Percentiles rank a stretch among this genome's conserved stretches.
phyloP scores from a whole-genome alignment of 1,140 invertebrate genomes.

The Ceratina calcarata region DNA sequence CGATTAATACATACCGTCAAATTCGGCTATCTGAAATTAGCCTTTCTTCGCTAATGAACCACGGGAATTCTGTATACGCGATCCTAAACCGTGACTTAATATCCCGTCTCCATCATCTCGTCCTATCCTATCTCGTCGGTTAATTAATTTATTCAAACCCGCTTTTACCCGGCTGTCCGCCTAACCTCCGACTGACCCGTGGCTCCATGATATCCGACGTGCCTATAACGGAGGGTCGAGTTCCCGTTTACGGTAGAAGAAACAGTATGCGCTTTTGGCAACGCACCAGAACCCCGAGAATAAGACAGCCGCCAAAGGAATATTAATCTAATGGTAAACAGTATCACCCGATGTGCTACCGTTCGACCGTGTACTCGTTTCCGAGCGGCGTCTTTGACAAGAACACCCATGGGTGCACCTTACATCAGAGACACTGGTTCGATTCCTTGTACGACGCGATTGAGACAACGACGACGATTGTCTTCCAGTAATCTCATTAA shows the following conservation, averaged over 20 bases:
- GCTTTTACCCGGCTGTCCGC: slow-evolving; percentile 12
- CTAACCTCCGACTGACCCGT: slow-evolving; percentile 2
- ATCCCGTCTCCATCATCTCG: neutral
- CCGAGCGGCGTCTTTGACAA: neutral
- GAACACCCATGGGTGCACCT: neutral
- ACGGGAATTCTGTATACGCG: neutral
- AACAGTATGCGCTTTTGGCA: slow-evolving; percentile 72
- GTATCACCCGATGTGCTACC: slow-evolving; percentile 37
- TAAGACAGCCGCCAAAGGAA: slow-evolving; percentile 62
- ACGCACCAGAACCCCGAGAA: slow-evolving; percentile 69
- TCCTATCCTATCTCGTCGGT: neutral
- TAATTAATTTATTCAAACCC: slow-evolving; percentile 43
- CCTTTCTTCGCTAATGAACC: slow-evolving; percentile 5
- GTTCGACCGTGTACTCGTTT: slow-evolving; percentile 29
- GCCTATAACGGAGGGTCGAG: slow-evolving; percentile 55
- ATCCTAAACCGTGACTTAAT: slow-evolving; percentile 16
- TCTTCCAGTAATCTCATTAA: neutral
- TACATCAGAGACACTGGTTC: neutral
- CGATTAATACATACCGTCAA: neutral
- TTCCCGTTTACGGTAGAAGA: slow-evolving; percentile 70
- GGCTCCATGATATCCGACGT: slow-evolving; percentile 58
- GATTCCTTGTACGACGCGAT: neutral
- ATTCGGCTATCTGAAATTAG: too few relatives aligned
- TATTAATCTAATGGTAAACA: slow-evolving; percentile 72
- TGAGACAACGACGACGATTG: neutral